Evolutionary conservation across 1,140 invertebrate species (phyloP), one percentile per base, ranked within the genome.

Genomic region (Potamilus streckersoni): DNA sequence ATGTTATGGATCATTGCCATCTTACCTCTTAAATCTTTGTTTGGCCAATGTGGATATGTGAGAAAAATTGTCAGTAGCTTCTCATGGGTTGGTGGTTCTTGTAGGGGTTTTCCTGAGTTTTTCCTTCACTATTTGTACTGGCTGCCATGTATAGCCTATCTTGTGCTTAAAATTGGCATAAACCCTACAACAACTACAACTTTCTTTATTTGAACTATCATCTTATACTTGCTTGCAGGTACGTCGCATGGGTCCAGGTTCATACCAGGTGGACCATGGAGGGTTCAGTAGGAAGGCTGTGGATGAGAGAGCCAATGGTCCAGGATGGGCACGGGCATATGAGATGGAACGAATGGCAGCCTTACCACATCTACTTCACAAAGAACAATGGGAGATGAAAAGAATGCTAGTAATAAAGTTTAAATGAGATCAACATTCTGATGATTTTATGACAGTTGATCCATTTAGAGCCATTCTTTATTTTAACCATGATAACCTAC

Each of bases 371-470:
- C 80, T 89, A 0, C 78, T 89, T 16, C 82, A 87, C 76, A 87
- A 88, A 82, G 87, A 89, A 66, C 86, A 89, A 67, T 89, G 87
- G 88, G 85, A 87, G 78, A 55, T 82, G 59, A 86, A 87, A 64
- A 80, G 81, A 60, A 69, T 85, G 66, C 69, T 87, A 80, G 88
- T 88, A 74, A 73, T 65, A 49, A 38, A 38, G 38, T 38, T 38
- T 38, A 8, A 38, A 38, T 38, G 38, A 38, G 38, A 38, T 38
- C 5, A 38, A 38, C 38, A 38, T 38, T 38, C 38, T 0, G 6
- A 8, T 38, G 38, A 38, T 38, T 38, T 38, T 38, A 0, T 38
- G 38, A 38, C 8, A 38, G 38, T 38, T 38, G 4, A 38, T 38
- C 38, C 38, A 38, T 38, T 38, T 38, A 38, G 5, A 4, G 4